Conservation (phyloP, 2,113 vertebrate genomes). For the Pogonocichla stellata region DNA sequence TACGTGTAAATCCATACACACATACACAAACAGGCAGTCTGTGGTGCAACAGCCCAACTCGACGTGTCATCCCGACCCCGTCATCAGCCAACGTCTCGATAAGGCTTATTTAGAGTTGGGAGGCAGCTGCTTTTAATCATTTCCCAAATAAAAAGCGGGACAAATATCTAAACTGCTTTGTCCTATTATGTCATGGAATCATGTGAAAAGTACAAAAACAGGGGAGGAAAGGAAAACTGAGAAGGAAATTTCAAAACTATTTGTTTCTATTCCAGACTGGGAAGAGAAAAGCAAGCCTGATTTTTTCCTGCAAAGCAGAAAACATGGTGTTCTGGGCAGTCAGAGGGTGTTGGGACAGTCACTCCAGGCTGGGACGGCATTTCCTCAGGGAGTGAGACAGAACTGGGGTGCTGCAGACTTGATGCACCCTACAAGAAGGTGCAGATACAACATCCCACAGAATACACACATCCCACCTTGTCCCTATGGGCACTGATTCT, state of each 20-base stretch:
- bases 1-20: neutral
- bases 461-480: neutral
- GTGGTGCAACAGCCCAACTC: neutral
- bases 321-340: neutral
- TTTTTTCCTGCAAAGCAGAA: constrained; percentile 36
- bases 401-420: neutral
- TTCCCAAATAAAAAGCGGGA: constrained; percentile 29
- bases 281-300: constrained; percentile 34
- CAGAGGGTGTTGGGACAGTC: accelerated
- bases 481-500: neutral
- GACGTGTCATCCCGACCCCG: neutral
- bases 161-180: constrained; percentile 52
- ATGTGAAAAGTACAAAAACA: constrained; percentile 66
- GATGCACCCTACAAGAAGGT: neutral
- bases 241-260: constrained; percentile 66
- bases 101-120: neutral
- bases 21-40: neutral
- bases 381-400: neutral
- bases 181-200: constrained; percentile 67
- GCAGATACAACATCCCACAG: accelerated
- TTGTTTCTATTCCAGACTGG: constrained; percentile 54
- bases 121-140: constrained; percentile 66
- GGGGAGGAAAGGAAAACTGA: constrained; percentile 52
- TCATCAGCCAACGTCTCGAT: neutral
- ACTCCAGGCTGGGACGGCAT: neutral